Evolutionary conservation across 2,797 vertebrate genomes (phyloP).

Genomic region (Hypotaenidia philippensis): DNA sequence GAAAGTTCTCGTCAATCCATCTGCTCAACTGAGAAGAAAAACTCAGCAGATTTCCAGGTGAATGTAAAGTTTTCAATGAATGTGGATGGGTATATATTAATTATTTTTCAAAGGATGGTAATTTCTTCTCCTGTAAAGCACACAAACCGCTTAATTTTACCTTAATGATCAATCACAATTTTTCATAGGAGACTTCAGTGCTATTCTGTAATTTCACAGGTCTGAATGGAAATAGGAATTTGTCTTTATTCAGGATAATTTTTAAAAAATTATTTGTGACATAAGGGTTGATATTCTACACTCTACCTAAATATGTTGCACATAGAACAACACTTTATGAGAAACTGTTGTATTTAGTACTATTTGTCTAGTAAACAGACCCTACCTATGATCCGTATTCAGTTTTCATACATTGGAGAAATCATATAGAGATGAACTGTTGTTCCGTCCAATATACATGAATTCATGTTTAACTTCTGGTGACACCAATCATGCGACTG

Average conservation of each 20-base stretch:
- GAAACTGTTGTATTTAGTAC: background rate
- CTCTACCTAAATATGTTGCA: background rate
- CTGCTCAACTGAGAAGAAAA: background rate
- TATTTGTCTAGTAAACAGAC: background rate
- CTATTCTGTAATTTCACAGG: background rate
- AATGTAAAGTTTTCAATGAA: background rate
- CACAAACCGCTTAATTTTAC: background rate
- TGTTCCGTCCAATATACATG: background rate
- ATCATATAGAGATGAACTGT: background rate
- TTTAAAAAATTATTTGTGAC: background rate
- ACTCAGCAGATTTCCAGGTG: background rate
- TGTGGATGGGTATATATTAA: accelerated
- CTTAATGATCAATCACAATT: background rate
- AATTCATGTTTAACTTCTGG: accelerated
- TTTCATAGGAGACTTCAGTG: background rate
- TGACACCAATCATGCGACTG: background rate
- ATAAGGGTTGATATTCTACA: background rate
- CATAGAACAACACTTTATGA: background rate
- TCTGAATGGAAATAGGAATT: background rate
- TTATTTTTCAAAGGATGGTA: background rate
- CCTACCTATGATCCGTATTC: background rate
- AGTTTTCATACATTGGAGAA: background rate
- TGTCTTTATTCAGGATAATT: background rate
- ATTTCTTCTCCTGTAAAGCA: background rate
- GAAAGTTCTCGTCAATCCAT: background rate